Evolutionary conservation across 2,113 vertebrate genomes (phyloP).

Genomic region (Rhinoderma darwinii): DNA sequence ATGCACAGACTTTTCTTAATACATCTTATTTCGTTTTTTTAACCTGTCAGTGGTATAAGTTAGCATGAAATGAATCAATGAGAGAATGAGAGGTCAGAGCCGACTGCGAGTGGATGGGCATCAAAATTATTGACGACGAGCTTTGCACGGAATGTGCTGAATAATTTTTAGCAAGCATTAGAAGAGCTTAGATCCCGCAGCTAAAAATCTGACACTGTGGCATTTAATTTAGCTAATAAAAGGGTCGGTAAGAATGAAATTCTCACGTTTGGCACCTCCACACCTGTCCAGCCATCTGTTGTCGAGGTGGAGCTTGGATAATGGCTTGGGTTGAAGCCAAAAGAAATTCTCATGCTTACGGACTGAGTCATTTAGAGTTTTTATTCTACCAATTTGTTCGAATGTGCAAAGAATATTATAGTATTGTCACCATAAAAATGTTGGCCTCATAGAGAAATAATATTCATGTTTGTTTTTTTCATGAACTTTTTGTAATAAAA

Average conservation of each 20-base stretch:
- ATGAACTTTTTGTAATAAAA: too few species aligned
- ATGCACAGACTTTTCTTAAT: background rate
- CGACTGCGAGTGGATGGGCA: background rate
- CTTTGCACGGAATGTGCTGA: conserved; percentile 18
- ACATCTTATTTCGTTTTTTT: background rate
- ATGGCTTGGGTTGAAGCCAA: background rate
- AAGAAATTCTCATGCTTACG: conserved; percentile 12
- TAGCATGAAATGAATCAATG: conserved; percentile 3
- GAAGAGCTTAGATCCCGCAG: conserved; percentile 42
- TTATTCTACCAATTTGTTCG: background rate
- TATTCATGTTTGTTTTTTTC: background rate
- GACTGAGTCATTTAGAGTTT: background rate
- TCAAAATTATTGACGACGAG: conserved; percentile 12
- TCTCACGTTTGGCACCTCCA: conserved; percentile 33
- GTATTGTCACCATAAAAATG: background rate
- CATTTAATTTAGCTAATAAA: conserved; percentile 53
- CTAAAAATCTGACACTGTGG: conserved; percentile 44
- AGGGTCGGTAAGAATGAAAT: conserved; percentile 51
- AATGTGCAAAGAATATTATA: background rate
- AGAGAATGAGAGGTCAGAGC: conserved; percentile 5
- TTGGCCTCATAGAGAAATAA: background rate
- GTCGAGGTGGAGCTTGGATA: background rate
- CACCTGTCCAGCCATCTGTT: conserved; percentile 52
- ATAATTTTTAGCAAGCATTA: conserved; percentile 40
- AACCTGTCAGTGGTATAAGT: conserved; percentile 29